Evolutionary conservation across 2,888 invertebrate genomes (phyloP).

Genomic region (Prosopocoilus inquinatus): DNA sequence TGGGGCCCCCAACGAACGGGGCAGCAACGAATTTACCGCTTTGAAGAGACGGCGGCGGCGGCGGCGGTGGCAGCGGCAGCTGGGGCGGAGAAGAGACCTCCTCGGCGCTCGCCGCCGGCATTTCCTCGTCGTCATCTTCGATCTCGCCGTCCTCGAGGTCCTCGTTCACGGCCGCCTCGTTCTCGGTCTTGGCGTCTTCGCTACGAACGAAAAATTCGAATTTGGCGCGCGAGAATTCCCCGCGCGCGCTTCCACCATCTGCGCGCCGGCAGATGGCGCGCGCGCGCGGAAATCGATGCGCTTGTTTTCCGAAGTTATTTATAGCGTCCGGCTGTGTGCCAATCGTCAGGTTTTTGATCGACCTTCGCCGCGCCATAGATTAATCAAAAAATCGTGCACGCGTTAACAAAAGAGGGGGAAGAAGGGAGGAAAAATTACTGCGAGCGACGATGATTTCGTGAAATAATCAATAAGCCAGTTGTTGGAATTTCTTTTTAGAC

Average conservation of each 20-base stretch:
- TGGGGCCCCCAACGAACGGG: constrained; percentile 46
- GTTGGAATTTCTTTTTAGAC: too few species aligned
- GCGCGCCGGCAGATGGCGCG: constrained; percentile 12
- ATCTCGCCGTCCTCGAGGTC: constrained; percentile 89
- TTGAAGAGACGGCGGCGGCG: constrained; percentile 12
- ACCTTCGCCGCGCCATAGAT: too few species aligned
- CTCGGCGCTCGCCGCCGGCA: constrained; percentile 43
- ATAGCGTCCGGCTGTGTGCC: constrained; percentile 13
- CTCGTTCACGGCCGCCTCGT: constrained; percentile 44
- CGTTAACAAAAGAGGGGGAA: too few species aligned
- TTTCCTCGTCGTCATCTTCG: constrained; percentile 65
- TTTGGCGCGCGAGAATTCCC: constrained; percentile 4
- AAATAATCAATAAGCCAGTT: too few species aligned
- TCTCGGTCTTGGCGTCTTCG: constrained; percentile 21
- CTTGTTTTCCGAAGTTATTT: too few species aligned
- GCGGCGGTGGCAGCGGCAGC: constrained; percentile 33
- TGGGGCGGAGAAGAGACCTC: constrained; percentile 50
- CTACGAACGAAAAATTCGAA: constrained; percentile 19
- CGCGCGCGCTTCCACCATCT: constrained; percentile 5
- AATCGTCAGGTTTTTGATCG: constrained; percentile 9
- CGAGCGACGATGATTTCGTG: too few species aligned
- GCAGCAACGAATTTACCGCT: constrained; percentile 32
- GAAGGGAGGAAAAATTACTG: too few species aligned
- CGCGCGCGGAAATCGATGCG: neutral
- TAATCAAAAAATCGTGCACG: too few species aligned